Evolutionary conservation across 2,113 vertebrate species (phyloP).

Genomic region (Strix aluco): DNA sequence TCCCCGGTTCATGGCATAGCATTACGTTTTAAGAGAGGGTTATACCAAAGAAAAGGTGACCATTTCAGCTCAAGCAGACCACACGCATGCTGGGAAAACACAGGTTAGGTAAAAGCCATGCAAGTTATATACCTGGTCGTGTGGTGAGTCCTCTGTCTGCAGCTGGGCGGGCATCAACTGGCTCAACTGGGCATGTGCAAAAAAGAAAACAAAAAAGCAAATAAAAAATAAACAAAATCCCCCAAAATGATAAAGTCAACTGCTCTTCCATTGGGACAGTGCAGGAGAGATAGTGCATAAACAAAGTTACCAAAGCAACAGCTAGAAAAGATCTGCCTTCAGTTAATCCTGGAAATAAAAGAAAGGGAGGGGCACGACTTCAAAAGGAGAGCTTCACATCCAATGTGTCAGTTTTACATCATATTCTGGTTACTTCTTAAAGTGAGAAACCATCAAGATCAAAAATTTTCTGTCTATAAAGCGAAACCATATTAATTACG

Average conservation of each 20-base stretch:
- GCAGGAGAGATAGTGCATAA: slow-evolving; percentile 45
- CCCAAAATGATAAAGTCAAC: slow-evolving; percentile 37
- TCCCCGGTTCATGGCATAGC: background rate
- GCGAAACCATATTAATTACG: background rate
- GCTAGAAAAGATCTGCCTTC: background rate
- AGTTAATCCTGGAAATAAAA: slow-evolving; percentile 1
- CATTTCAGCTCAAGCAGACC: background rate
- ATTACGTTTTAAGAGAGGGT: background rate
- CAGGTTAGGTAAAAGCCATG: slow-evolving; percentile 28
- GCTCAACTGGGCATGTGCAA: slow-evolving; percentile 85
- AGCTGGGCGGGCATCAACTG: slow-evolving; percentile 90
- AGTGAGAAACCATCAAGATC: background rate
- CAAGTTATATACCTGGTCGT: slow-evolving; percentile 84
- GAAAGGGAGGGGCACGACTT: background rate
- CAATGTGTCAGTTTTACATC: background rate
- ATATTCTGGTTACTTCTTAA: background rate
- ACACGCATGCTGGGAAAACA: background rate
- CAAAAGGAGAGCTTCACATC: background rate
- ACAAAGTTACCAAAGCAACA: slow-evolving; percentile 41
- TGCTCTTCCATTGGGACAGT: background rate
- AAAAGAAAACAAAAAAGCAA: slow-evolving; percentile 70
- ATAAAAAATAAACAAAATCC: slow-evolving; percentile 69
- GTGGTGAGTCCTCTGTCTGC: slow-evolving; percentile 93
- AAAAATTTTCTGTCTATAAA: background rate
- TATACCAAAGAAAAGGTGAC: background rate